These are phyloP conservation scores for Alosa sapidissima DNA, from an alignment of 2,797 vertebrate genomes.

Conservation along the genomic window DNA sequence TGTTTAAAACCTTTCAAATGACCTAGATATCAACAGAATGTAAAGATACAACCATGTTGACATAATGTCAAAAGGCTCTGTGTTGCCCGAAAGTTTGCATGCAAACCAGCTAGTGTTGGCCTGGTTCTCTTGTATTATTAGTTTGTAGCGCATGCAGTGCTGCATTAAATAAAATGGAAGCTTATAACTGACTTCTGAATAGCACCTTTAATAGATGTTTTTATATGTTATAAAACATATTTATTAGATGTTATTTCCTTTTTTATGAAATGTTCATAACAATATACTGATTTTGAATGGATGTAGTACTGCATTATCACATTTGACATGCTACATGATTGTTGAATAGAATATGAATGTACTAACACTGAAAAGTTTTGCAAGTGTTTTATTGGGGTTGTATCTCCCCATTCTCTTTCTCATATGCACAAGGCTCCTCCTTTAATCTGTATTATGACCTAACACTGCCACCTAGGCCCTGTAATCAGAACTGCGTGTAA, in stretches of 20 bases:
- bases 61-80: too few species aligned
- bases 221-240: too few species aligned
- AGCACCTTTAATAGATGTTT: too few species aligned
- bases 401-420: background rate
- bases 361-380: background rate
- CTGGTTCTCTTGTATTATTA: too few species aligned
- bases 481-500: background rate
- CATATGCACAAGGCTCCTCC: background rate
- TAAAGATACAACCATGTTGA: too few species aligned
- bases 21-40: too few species aligned
- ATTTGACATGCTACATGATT: background rate
- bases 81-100: too few species aligned
- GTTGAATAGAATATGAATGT: background rate
- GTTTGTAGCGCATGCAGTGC: too few species aligned
- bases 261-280: background rate
- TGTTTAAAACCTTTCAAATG: too few species aligned
- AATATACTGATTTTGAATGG: background rate
- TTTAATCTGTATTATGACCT: background rate
- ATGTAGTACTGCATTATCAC: too few species aligned
- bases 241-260: background rate
- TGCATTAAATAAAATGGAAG: too few species aligned
- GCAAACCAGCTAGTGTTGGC: too few species aligned
- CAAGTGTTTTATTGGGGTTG: background rate
- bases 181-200: background rate
- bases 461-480: slow-evolving; percentile 37